Conservation (phyloP, 2,797 vertebrate species). For the Pseudochirops corinnae region DNA sequence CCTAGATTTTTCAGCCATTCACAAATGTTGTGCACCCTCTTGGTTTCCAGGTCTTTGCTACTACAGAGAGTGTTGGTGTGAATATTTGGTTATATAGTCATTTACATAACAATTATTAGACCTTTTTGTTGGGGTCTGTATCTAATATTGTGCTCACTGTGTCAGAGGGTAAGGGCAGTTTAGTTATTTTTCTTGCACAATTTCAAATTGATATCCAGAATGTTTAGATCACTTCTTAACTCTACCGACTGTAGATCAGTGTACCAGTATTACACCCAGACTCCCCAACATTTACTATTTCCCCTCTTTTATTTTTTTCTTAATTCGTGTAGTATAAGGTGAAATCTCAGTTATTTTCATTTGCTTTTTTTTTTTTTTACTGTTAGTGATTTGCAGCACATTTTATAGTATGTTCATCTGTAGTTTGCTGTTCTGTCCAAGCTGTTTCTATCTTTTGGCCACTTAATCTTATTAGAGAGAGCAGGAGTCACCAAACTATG, state of each 20-base stretch:
- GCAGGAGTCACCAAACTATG: background rate
- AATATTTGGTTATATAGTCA: background rate
- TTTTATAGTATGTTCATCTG: background rate
- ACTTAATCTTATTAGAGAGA: background rate
- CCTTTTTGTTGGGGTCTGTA: background rate
- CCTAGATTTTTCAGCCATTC: background rate
- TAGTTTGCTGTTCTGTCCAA: background rate
- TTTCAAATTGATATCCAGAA: background rate
- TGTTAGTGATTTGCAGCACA: background rate
- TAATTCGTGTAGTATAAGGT: background rate
- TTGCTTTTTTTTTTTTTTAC: background rate
- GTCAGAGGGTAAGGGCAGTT: background rate
- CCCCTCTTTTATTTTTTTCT: background rate
- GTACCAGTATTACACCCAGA: too few species aligned
- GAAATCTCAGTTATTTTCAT: background rate
- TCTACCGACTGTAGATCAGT: too few species aligned
- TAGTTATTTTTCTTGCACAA: background rate
- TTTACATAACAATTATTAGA: background rate
- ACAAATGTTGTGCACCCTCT: background rate
- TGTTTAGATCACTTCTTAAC: background rate
- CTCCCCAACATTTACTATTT: background rate
- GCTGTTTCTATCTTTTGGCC: background rate
- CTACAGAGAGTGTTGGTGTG: background rate
- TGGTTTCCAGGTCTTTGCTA: background rate
- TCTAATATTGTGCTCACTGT: background rate